Percentiles rank a stretch among this genome's conserved stretches.
phyloP scores from a whole-genome alignment of 1,140 invertebrate genomes.

The Idris sp. region DNA sequence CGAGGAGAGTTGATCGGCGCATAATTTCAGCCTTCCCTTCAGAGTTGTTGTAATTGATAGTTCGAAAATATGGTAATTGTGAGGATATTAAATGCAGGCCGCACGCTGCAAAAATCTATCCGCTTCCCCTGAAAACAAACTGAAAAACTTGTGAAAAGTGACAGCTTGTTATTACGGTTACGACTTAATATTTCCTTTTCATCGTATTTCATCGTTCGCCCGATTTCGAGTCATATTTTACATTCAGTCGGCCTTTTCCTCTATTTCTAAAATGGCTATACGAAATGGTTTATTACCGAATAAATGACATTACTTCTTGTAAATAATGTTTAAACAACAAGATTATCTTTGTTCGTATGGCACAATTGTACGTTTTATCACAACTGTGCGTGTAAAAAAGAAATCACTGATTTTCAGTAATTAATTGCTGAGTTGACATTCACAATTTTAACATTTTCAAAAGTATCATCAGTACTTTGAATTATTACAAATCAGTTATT shows the following conservation, averaged over 20 bases:
- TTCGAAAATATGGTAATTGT: slow-evolving; percentile 27
- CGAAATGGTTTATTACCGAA: no score
- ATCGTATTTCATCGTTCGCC: slow-evolving; percentile 18
- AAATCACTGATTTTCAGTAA: no score
- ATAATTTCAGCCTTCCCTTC: slow-evolving; percentile 23
- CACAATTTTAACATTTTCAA: no score
- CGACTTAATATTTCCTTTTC: slow-evolving; percentile 29
- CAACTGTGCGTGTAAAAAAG: no score
- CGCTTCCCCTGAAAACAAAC: slow-evolving; percentile 6
- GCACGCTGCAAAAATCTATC: neutral
- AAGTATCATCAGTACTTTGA: no score
- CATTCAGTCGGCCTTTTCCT: neutral
- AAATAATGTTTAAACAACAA: no score
- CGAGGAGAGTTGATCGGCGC: neutral
- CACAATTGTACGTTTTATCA: no score
- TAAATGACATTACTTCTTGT: no score
- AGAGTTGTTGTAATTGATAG: slow-evolving; percentile 22
- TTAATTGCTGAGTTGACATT: no score
- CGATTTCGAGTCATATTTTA: neutral
- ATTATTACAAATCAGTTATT: no score
- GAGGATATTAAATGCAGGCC: slow-evolving; percentile 8
- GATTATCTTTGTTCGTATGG: no score
- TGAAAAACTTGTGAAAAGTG: slow-evolving; percentile 3
- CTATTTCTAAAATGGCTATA: no score
- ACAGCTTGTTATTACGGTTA: slow-evolving; percentile 39